A percentile compares a stretch with the other conserved stretches of the same genome.
Conservation (phyloP, 2,113 vertebrate species). For the Crotalus horridus region DNA sequence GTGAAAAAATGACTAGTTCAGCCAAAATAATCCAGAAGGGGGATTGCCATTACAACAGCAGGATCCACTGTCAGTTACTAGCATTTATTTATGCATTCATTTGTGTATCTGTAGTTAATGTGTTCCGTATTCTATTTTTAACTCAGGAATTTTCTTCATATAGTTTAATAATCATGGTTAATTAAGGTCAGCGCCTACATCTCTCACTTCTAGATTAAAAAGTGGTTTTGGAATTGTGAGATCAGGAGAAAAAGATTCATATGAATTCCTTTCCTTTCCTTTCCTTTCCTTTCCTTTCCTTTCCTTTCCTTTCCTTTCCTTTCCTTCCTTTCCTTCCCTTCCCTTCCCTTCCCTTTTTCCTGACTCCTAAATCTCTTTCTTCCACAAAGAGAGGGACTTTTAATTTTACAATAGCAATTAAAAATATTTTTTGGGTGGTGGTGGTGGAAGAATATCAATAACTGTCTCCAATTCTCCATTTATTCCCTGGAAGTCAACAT, state of each 20-base stretch:
- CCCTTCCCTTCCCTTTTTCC: no score
- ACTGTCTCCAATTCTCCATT: no score
- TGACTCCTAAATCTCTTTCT: neutral
- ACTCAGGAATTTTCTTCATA: neutral
- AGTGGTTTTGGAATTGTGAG: neutral
- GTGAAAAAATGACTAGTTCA: no score
- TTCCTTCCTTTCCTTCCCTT: no score
- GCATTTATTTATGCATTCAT: neutral
- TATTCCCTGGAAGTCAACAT: no score
- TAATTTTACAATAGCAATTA: neutral
- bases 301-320: no score
- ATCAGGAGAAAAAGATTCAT: neutral
- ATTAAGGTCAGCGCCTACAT: neutral
- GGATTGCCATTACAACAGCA: no score
- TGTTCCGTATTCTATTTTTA: neutral
- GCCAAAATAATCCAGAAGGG: no score
- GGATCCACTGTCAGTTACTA: neutral
- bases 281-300: no score
- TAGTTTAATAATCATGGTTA: neutral
- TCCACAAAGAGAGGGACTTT: neutral
- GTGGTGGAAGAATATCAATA: no score
- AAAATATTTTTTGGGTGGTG: no score
- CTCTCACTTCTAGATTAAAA: neutral
- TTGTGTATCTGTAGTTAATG: neutral
- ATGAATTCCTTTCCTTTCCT: no score